Conservation (phyloP, 2,888 invertebrate genomes). For the Tortrix viridana region DNA sequence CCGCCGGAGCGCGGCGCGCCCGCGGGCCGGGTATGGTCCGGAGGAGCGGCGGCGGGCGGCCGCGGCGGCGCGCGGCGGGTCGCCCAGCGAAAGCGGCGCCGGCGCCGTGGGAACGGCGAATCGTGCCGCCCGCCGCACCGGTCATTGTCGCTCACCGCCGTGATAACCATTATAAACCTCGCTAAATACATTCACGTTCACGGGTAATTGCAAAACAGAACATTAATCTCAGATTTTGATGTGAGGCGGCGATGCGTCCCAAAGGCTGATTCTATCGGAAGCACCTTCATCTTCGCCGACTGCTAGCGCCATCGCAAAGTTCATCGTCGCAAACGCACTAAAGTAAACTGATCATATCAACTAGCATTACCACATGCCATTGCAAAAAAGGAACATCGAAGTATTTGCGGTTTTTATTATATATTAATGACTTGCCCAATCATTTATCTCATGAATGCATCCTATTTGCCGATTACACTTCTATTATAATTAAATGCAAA, state of each 20-base stretch:
- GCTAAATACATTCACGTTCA: constrained; percentile 41
- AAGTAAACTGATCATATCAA: constrained; percentile 57
- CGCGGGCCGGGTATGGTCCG: not conserved
- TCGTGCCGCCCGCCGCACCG: constrained; percentile 41
- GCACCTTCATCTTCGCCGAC: constrained; percentile 74
- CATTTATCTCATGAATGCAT: too few species aligned
- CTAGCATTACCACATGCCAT: constrained; percentile 18
- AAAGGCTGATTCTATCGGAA: constrained; percentile 70
- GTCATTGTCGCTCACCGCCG: constrained; percentile 23
- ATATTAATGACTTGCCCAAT: constrained; percentile 19
- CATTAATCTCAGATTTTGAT: constrained; percentile 75
- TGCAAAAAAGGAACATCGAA: constrained; percentile 24
- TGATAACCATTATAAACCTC: constrained; percentile 22
- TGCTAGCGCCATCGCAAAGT: constrained; percentile 49
- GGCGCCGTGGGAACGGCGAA: constrained; percentile 58
- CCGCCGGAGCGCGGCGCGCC: constrained; percentile 36
- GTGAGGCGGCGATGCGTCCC: constrained; percentile 67
- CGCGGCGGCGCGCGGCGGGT: constrained; percentile 38
- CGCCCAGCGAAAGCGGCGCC: constrained; percentile 45
- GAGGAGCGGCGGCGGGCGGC: constrained; percentile 38
- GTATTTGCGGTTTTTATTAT: constrained; percentile 28
- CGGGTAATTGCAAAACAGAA: constrained; percentile 69
- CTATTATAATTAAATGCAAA: too few species aligned
- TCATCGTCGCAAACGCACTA: constrained; percentile 58
- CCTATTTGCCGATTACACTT: too few species aligned